Conservation (phyloP, 23 tunicate species). For the Diplosoma virens region DNA sequence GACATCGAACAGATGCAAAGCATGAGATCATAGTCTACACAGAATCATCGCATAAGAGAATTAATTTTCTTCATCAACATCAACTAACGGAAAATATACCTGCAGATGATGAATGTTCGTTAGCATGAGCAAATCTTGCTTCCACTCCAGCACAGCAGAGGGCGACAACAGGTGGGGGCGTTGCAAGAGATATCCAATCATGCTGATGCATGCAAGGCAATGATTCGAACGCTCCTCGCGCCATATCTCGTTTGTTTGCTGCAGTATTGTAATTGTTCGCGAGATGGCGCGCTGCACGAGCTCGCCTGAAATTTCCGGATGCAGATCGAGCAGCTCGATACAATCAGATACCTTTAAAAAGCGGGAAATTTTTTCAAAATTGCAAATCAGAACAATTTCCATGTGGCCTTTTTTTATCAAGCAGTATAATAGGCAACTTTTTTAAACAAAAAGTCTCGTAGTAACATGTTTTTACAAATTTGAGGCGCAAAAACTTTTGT, state of each 20-base stretch:
- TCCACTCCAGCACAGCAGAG: conserved; percentile 9
- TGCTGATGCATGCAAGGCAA: conserved; percentile 39
- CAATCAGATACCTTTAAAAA: conserved; percentile 39
- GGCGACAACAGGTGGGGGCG: neutral
- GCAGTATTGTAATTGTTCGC: conserved; percentile 11
- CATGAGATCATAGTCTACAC: too few species aligned
- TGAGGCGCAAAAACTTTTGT: too few species aligned
- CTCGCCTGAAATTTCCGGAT: conserved; percentile 4
- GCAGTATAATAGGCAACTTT: too few species aligned
- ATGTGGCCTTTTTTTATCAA: too few species aligned
- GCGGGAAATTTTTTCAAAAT: too few species aligned
- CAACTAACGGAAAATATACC: too few species aligned
- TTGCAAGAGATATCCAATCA: conserved; percentile 59
- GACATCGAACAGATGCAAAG: too few species aligned
- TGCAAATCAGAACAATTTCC: too few species aligned
- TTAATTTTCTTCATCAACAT: too few species aligned
- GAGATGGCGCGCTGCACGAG: conserved; percentile 24
- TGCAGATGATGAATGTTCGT: conserved; percentile 23
- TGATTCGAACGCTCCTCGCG: conserved; percentile 2
- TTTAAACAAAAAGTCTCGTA: too few species aligned
- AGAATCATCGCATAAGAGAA: too few species aligned
- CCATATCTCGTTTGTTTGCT: conserved; percentile 24
- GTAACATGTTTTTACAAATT: too few species aligned
- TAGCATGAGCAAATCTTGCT: neutral
- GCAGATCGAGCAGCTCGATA: conserved; percentile 33